Evolutionary conservation across 2,888 invertebrate species (phyloP), one percentile per base, ranked within the genome.

Genomic region (Agrochola litura): DNA sequence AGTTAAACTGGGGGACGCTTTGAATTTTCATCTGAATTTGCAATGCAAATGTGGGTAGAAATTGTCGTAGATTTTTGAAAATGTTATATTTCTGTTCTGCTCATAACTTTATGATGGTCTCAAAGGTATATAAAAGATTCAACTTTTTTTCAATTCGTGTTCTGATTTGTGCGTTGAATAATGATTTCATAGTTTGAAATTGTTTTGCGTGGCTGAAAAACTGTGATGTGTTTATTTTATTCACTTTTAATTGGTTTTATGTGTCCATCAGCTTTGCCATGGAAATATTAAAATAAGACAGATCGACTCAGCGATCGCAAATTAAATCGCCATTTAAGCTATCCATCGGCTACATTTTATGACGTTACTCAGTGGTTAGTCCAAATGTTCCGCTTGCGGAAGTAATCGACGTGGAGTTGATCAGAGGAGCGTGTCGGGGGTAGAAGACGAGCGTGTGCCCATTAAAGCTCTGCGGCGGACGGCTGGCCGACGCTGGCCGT

Each of bases 391-490:
- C n/a, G 70, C 6, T 63, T 74, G 83, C 58, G 70, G 70, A 84
- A 81, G 89, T 90, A 92, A 93, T 92, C 86, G 90, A 88, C 83
- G 88, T 86, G 79, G 90, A 91, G 91, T 91, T 89, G 91, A 92
- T 93, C 90, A 90, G 89, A 87, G 86, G 82, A 89, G 90, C 90
- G 87, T 88, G 88, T 89, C 89, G 87, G 85, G 81, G 88, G 85
- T 87, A 88, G 90, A 91, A 92, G 93, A 92, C 89, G 90, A 90
- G 91, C 90, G 89, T 88, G 91, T 86, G 90, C 86, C 92, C 92
- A 92, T 94, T 94, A 93, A 92, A 93, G 91, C 93, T 90, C 91
- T 93, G 93, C 90, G 91, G 91, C 90, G 90, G 92, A 92, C 92
- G 92, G 91, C 90, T 88, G 25, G 81, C 65, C 82, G 64, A 43